These are phyloP conservation scores for Anseranas semipalmata DNA, from an alignment of 2,113 vertebrate species.

Conservation along the genomic window DNA sequence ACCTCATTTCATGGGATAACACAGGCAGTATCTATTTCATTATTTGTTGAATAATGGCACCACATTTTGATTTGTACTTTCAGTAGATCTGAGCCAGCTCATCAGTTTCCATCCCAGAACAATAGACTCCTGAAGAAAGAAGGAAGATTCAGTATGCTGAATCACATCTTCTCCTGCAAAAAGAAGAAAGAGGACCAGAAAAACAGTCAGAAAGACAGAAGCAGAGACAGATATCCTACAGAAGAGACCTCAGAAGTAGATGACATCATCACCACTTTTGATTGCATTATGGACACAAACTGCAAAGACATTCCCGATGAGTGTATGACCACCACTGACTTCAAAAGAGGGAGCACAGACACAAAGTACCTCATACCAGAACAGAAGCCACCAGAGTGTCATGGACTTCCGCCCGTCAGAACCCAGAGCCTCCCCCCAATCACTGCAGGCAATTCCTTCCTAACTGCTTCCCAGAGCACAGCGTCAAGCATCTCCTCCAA, in stretches of 20 bases:
- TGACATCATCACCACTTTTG: slow-evolving; percentile 88
- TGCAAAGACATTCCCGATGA: slow-evolving; percentile 69
- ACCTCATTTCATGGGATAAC: not conserved
- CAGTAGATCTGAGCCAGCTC: slow-evolving; percentile 71
- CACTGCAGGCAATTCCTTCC: slow-evolving; percentile 73
- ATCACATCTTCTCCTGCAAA: slow-evolving; percentile 86
- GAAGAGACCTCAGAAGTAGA: slow-evolving; percentile 85
- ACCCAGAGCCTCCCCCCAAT: slow-evolving; percentile 86
- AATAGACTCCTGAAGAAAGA: slow-evolving; percentile 79
- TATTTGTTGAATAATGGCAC: not conserved
- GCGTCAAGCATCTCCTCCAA: slow-evolving; percentile 43
- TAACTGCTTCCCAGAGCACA: slow-evolving; percentile 66
- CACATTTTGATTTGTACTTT: slow-evolving; percentile 25
- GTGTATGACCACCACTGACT: slow-evolving; percentile 17
- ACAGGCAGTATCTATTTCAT: not conserved
- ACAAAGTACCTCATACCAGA: slow-evolving; percentile 72
- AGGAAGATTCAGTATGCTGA: slow-evolving; percentile 80
- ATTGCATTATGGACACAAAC: slow-evolving; percentile 78
- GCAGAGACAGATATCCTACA: slow-evolving; percentile 39
- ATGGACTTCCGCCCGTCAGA: slow-evolving; percentile 79
- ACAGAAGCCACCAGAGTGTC: slow-evolving; percentile 65
- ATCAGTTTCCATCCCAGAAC: slow-evolving; percentile 67
- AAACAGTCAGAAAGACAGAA: slow-evolving; percentile 65
- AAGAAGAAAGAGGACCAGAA: slow-evolving; percentile 80
- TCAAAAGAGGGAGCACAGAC: slow-evolving; percentile 72